Evolutionary conservation across 2,797 vertebrate species (phyloP).

Genomic region (Falco naumanni): DNA sequence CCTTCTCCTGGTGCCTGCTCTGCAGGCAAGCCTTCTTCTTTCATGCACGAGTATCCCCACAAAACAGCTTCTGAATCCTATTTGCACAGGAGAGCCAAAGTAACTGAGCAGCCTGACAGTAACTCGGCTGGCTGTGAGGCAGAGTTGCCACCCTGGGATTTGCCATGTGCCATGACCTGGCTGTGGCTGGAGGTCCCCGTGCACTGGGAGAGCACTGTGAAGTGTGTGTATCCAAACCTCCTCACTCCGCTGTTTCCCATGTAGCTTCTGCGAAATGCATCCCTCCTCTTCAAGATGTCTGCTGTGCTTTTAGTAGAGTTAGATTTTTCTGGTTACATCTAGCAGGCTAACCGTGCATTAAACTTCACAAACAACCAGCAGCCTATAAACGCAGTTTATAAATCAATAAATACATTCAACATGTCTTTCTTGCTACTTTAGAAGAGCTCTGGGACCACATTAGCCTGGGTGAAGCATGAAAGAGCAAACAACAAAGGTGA

Average conservation of each 20-base stretch:
- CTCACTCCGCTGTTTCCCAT: not conserved
- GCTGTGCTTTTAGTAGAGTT: not conserved
- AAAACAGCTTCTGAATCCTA: not conserved
- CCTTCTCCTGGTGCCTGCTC: not conserved
- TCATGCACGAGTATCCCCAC: not conserved
- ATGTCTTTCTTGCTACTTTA: not conserved
- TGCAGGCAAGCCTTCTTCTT: not conserved
- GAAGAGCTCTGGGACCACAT: not conserved
- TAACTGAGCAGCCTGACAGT: not conserved
- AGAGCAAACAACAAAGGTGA: conserved; percentile 50
- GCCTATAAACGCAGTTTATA: not conserved
- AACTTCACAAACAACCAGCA: not conserved
- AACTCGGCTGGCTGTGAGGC: not conserved
- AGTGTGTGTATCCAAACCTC: not conserved
- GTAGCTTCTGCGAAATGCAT: not conserved
- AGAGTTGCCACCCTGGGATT: not conserved
- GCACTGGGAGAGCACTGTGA: not conserved
- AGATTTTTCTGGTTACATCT: not conserved
- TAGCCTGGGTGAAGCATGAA: not conserved
- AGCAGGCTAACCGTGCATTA: not conserved
- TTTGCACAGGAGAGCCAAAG: not conserved
- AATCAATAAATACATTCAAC: not conserved
- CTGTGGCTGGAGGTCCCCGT: not conserved
- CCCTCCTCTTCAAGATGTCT: not conserved
- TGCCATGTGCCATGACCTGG: accelerated